phyloP scores from a whole-genome alignment of 2,888 invertebrate species.

The Notodonta ziczac region DNA sequence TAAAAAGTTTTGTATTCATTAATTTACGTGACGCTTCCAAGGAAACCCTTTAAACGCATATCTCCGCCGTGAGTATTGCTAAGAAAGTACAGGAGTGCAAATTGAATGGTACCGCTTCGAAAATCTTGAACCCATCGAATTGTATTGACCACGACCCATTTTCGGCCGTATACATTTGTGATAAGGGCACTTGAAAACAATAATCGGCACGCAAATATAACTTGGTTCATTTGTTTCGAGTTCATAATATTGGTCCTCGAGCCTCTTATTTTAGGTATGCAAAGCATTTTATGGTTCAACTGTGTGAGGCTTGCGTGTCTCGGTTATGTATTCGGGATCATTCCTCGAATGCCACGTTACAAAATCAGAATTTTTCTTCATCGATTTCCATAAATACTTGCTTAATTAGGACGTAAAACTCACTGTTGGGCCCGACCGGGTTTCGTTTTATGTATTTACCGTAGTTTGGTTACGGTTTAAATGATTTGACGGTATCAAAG shows the following conservation, averaged over 20 bases:
- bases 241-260: constrained; percentile 55
- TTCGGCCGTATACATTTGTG: constrained; percentile 33
- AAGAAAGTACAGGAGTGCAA: constrained; percentile 49
- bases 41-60: constrained; percentile 66
- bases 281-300: constrained; percentile 65
- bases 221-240: constrained; percentile 58
- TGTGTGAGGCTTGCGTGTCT: constrained; percentile 58
- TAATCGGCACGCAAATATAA: constrained; percentile 42
- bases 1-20: constrained; percentile 63
- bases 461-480: constrained; percentile 9
- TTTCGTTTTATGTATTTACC: constrained; percentile 11
- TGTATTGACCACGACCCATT: constrained; percentile 22
- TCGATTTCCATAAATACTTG: constrained; percentile 45
- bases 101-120: constrained; percentile 35
- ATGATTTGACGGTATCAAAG: constrained; percentile 10
- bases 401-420: constrained; percentile 51
- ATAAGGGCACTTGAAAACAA: constrained; percentile 30
- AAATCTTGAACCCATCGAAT: constrained; percentile 29
- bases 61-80: constrained; percentile 53
- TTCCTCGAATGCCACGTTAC: constrained; percentile 49
- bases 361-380: constrained; percentile 48
- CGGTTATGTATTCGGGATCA: constrained; percentile 50
- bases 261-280: constrained; percentile 59
- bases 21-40: constrained; percentile 70
- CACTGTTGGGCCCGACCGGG: constrained; percentile 21